Conservation (phyloP, 92 coral and sea anemone species). For the Nematostella vectensis region DNA sequence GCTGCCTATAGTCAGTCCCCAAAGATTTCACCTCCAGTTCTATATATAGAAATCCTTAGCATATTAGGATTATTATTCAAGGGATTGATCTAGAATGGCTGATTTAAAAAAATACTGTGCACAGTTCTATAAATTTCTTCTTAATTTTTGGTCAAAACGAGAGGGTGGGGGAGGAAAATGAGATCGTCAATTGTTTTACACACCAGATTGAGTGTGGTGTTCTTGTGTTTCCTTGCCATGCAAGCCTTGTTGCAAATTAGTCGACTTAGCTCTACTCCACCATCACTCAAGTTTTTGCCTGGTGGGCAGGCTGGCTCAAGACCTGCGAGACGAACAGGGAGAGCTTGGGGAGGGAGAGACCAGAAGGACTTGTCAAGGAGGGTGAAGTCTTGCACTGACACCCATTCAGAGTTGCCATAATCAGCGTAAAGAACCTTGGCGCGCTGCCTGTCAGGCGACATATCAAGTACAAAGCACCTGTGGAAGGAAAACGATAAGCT, state of each 20-base stretch:
- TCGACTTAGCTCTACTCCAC: constrained; percentile 16
- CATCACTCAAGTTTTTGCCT: constrained; percentile 13
- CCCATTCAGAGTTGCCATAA: constrained; percentile 91
- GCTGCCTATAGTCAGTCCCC: no score
- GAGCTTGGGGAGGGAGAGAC: constrained; percentile 71
- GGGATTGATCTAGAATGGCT: no score
- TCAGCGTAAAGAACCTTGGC: constrained; percentile 66
- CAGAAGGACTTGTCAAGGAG: constrained; percentile 32
- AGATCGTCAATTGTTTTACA: no score
- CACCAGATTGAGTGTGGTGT: not conserved
- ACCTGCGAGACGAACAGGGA: constrained; percentile 59
- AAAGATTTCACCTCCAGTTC: no score
- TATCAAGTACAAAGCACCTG: constrained; percentile 69
- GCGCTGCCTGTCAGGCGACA: constrained; percentile 20
- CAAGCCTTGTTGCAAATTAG: constrained; percentile 30
- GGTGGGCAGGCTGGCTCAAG: not conserved
- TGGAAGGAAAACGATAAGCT: not conserved
- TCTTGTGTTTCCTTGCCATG: constrained; percentile 16
- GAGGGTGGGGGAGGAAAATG: no score
- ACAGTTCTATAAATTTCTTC: no score
- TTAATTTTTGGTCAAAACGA: no score
- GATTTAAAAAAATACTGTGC: no score
- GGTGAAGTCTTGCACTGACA: constrained; percentile 43
- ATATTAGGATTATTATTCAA: no score
- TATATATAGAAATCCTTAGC: no score